phyloP scores from a whole-genome alignment of 2,888 invertebrate genomes.

The Drosophila pseudotakahashii region DNA sequence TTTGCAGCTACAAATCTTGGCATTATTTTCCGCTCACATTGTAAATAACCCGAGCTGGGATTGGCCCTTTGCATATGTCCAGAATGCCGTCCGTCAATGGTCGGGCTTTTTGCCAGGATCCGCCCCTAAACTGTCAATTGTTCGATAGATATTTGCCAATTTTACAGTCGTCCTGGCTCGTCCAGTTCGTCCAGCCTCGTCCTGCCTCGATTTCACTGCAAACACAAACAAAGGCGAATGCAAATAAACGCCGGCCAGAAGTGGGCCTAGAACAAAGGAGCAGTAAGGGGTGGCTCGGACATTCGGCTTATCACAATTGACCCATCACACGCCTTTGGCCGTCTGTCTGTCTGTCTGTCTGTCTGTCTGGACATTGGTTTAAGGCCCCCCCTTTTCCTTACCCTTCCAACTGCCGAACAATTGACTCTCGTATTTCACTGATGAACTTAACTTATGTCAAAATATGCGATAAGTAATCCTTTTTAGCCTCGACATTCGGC shows the following conservation, averaged over 20 bases:
- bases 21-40: conserved; percentile 61
- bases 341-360: conserved; percentile 20
- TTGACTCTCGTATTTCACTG: conserved; percentile 81
- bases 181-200: conserved; percentile 4
- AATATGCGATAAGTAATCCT: conserved; percentile 83
- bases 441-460: conserved; percentile 82
- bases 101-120: conserved; percentile 31
- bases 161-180: conserved; percentile 52
- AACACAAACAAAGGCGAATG: conserved; percentile 75
- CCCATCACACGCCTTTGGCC: conserved; percentile 66
- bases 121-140: conserved; percentile 72
- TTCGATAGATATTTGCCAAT: conserved; percentile 71
- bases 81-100: conserved; percentile 60
- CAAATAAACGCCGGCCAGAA: conserved; percentile 72
- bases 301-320: conserved; percentile 76
- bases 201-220: conserved; percentile 77
- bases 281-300: conserved; percentile 53
- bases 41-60: conserved; percentile 39
- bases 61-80: conserved; percentile 51
- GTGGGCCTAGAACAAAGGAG: conserved; percentile 76
- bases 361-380: conserved; percentile 49
- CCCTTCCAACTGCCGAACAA: conserved; percentile 50
- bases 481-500: conserved; percentile 71
- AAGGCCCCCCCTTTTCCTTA: conserved; percentile 18
- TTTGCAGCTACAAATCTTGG: conserved; percentile 44